phyloP scores from a whole-genome alignment of 2,888 invertebrate species.

The Atherix ibis region DNA sequence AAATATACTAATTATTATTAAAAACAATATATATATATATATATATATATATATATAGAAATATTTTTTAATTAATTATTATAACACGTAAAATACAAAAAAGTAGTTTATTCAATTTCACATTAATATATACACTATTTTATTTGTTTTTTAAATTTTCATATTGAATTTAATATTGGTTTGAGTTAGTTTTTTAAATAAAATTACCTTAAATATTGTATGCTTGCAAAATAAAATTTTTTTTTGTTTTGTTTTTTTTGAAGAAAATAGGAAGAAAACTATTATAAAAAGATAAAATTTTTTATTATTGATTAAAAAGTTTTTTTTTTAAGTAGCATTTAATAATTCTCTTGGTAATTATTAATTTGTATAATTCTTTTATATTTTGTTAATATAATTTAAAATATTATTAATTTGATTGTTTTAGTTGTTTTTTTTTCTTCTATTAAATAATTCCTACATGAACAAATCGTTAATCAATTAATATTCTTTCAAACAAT shows the following conservation, averaged over 20 bases:
- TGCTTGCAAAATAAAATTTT: constrained; percentile 1
- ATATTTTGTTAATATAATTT: too few relatives aligned
- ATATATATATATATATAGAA: background rate
- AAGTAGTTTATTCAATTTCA: background rate
- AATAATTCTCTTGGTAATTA: background rate
- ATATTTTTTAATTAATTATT: background rate
- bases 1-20: background rate
- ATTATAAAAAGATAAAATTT: background rate
- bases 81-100: background rate
- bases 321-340: background rate
- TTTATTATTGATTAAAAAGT: background rate
- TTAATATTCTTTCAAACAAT: background rate
- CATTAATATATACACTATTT: constrained; percentile 2
- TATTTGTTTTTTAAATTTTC: constrained; percentile 5
- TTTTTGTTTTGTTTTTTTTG: constrained; percentile 4
- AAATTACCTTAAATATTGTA: too few relatives aligned
- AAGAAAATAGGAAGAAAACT: background rate
- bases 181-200: too few relatives aligned
- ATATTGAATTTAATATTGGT: constrained; percentile 1
- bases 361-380: constrained; percentile 9
- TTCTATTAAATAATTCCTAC: constrained; percentile 9
- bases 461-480: constrained; percentile 5
- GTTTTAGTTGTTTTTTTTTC: constrained; percentile 7
- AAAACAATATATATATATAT: background rate
- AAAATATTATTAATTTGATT: constrained; percentile 3